Percentiles rank a stretch among this genome's conserved stretches.
Conservation (phyloP, 2,888 invertebrate genomes). For the Pheosia tremula region DNA sequence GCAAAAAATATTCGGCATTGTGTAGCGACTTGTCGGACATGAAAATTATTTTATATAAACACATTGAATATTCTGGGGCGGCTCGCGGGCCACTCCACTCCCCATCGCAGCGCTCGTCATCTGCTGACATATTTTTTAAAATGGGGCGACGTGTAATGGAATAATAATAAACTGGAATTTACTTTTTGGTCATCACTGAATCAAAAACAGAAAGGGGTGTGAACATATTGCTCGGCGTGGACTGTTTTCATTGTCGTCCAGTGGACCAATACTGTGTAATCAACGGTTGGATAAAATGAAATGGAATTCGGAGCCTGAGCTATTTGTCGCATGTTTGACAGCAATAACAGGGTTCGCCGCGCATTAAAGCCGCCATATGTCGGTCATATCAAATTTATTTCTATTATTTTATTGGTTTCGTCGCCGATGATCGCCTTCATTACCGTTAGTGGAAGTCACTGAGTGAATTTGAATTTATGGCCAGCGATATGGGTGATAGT, state of each 20-base stretch:
- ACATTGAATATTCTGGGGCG: conserved; percentile 79
- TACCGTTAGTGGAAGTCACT: conserved; percentile 82
- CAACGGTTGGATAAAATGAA: conserved; percentile 78
- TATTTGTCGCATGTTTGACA: conserved; percentile 84
- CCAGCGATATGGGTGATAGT: conserved; percentile 77
- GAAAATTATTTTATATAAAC: conserved; percentile 85
- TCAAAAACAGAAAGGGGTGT: conserved; percentile 82
- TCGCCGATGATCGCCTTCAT: conserved; percentile 80
- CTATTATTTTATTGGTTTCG: conserved; percentile 83
- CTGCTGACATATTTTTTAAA: conserved; percentile 83
- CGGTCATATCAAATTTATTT: conserved; percentile 85
- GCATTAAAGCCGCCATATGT: conserved; percentile 82
- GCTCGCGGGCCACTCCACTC: conserved; percentile 65
- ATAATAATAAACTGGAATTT: conserved; percentile 85
- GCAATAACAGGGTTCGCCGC: conserved; percentile 82
- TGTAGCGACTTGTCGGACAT: conserved; percentile 82
- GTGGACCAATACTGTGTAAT: conserved; percentile 82
- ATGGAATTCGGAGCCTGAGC: conserved; percentile 72
- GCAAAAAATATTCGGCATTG: conserved; percentile 81
- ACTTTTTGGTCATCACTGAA: conserved; percentile 82
- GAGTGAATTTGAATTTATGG: conserved; percentile 82
- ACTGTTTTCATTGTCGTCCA: conserved; percentile 77
- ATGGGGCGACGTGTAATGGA: conserved; percentile 81
- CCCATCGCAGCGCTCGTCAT: conserved; percentile 75
- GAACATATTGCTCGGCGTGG: conserved; percentile 78